Conservation (phyloP, 2,888 invertebrate species). For the Pilophorus perplexus region DNA sequence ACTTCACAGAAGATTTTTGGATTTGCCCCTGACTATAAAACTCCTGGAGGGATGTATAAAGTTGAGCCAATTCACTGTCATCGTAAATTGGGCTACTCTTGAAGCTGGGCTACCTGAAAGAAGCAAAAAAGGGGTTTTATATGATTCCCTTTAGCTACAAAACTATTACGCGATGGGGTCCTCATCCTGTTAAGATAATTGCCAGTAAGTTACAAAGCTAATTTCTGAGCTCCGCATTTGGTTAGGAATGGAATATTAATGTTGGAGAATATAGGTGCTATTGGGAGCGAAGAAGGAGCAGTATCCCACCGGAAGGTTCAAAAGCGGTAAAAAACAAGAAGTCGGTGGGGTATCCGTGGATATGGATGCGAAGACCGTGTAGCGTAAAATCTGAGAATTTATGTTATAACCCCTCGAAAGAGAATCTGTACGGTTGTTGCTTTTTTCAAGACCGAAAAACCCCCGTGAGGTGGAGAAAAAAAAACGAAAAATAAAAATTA, state of each 20-base stretch:
- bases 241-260: background rate
- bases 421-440: constrained; percentile 15
- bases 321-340: constrained; percentile 24
- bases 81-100: no score
- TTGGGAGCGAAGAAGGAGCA: constrained; percentile 12
- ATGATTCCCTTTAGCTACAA: no score
- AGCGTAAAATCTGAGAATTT: constrained; percentile 31
- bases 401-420: constrained; percentile 12
- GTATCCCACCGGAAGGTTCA: constrained; percentile 2
- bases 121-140: no score
- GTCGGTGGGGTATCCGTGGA: constrained; percentile 15
- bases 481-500: constrained; percentile 14
- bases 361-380: constrained; percentile 13
- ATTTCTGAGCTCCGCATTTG: background rate
- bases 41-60: no score
- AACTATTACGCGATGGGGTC: no score
- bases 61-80: no score
- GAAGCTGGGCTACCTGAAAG: no score
- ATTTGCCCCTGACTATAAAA: no score
- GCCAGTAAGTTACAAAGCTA: background rate
- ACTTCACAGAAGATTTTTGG: no score
- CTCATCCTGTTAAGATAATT: background rate
- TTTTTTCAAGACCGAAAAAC: constrained; percentile 19
- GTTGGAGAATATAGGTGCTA: constrained; percentile 8
- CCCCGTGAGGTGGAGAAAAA: background rate